phyloP scores from a whole-genome alignment of 2,888 invertebrate genomes.

The Archips crataeganus region DNA sequence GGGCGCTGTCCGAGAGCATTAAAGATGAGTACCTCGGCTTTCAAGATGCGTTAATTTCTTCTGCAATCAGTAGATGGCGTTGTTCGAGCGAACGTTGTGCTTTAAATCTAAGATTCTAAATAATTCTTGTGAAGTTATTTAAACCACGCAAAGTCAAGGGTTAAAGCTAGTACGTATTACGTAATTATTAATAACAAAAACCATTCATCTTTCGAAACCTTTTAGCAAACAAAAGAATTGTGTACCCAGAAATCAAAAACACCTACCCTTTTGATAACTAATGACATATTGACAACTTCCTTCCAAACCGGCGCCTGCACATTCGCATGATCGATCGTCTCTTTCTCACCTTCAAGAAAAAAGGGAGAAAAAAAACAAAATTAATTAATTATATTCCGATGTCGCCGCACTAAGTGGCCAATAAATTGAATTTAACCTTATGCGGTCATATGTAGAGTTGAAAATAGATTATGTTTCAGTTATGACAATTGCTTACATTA shows the following conservation, averaged over 20 bases:
- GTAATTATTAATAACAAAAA: not conserved
- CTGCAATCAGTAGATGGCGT: too few relatives aligned
- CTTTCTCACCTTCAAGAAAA: conserved; percentile 22
- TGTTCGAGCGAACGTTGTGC: too few relatives aligned
- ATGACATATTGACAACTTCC: conserved; percentile 33
- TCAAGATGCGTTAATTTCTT: too few relatives aligned
- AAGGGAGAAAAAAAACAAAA: not conserved
- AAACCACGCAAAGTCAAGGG: too few relatives aligned
- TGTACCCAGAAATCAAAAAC: conserved; percentile 12
- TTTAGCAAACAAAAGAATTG: conserved; percentile 22
- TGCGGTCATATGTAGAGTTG: not conserved
- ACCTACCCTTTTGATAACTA: conserved; percentile 18
- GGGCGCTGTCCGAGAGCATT: too few relatives aligned
- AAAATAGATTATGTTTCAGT: conserved; percentile 25
- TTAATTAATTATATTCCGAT: conserved; percentile 25
- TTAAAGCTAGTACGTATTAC: too few relatives aligned
- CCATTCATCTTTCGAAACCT: conserved; percentile 17
- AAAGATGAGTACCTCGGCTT: too few relatives aligned
- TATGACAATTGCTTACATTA: conserved; percentile 55
- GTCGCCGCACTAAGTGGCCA: not conserved
- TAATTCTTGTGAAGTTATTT: too few relatives aligned
- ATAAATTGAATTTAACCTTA: not conserved
- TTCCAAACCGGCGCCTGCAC: conserved; percentile 58
- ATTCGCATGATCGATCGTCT: conserved; percentile 58
- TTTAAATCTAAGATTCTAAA: too few relatives aligned